Evolutionary conservation across 2,797 vertebrate species (phyloP), one percentile per base, ranked within the genome.

Genomic region (Babyrousa celebensis): DNA sequence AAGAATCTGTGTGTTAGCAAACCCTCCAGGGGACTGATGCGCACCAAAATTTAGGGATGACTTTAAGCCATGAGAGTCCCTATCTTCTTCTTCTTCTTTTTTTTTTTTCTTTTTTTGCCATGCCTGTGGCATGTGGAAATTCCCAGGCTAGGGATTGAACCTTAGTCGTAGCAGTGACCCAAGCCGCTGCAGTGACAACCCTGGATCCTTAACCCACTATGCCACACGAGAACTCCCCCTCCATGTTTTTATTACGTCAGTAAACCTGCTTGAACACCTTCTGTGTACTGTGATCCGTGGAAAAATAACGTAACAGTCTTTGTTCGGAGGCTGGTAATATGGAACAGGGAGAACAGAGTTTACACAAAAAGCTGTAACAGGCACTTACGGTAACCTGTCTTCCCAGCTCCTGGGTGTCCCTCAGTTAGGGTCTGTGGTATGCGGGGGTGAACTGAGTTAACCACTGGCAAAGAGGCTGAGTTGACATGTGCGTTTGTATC

Each of bases 171-270:
- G 43, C 43, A 48, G 43, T 48, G 6, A 48, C 43, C 43, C 43
- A 48, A 48, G 43, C 9, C 9, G 43, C 9, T 48, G 43, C 43
- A 48, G 1, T 48, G 43, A 48, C 43, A 48, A 48, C 43, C 6
- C 43, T 48, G 6, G 43, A 48, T 48, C 43, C 43, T 48, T 48
- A 48, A 48, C 43, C 43, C 43, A 48, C 43, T 48, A 48, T 48
- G 43, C 43, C 43, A 48, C 43, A 48, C 6, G 43, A 48, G 43
- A 48, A 48, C 43, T 48, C 43, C 43, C 6, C 60, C 9, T 32
- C 18, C 43, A 21, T 70, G 84, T n/a, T 40, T 70, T 95, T 90
- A 82, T 89, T 85, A 89, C 93, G 7, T 89, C 80, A 89, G 25
- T n/a, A 82, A 79, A 32, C 25, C 75, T 89, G 40, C 74, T 80